A percentile compares a stretch with the other conserved stretches of the same genome.
Conservation (phyloP, 2,113 vertebrate species). For the Cygnus buccinator region DNA sequence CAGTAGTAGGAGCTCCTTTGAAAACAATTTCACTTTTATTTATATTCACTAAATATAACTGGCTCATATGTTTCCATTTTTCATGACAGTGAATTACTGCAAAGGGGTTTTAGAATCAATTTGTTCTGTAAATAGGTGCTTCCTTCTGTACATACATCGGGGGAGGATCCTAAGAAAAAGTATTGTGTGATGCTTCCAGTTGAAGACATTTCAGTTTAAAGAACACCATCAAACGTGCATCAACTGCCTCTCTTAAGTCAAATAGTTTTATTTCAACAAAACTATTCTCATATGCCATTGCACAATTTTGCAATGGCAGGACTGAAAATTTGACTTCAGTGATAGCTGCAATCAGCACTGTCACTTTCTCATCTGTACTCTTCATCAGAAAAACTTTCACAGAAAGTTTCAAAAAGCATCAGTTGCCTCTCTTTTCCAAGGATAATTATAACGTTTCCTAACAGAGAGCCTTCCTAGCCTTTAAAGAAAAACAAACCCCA, state of each 20-base stretch:
- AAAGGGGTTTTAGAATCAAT: background rate
- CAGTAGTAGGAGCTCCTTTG: no score
- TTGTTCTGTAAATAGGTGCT: background rate
- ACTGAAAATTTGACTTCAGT: background rate
- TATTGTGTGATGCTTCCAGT: background rate
- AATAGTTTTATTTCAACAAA: background rate
- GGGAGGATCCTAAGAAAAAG: background rate
- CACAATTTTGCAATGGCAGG: background rate
- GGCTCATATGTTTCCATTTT: background rate
- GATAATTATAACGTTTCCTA: background rate
- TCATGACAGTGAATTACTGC: background rate
- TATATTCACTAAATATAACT: background rate
- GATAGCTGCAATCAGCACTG: background rate
- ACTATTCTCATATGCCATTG: background rate
- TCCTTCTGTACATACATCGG: background rate
- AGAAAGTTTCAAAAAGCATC: background rate
- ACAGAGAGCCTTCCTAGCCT: background rate
- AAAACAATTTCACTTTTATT: background rate
- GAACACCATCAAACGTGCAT: background rate
- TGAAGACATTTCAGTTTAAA: background rate
- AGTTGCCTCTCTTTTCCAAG: background rate
- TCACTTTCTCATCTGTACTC: background rate
- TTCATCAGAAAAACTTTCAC: background rate
- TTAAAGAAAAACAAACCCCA: background rate
- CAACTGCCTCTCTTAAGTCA: background rate